Evolutionary conservation across 2,113 vertebrate genomes (phyloP), one percentile per base, ranked within the genome.

Genomic region (Pygathrix nemaeus): DNA sequence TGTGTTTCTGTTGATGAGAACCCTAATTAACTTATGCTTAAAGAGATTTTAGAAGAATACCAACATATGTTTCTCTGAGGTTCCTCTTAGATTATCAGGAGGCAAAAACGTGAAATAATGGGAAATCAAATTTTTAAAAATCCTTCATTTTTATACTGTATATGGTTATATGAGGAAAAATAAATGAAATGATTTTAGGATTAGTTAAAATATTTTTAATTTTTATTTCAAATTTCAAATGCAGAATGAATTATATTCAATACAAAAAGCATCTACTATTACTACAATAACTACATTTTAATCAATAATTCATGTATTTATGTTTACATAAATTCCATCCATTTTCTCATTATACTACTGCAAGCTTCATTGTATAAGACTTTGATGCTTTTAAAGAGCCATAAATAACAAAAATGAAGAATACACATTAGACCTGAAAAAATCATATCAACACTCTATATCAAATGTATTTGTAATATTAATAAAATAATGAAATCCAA

Each of bases 151-250:
- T 52, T 72, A 66, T 55, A 70, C 38, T 25, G 3, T 27, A 3
- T 16, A 75, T 45, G 40, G 6, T 73, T 27, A 20, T 91, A 17
- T 45, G 2, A 80, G 12, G 59, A 45, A 3, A 66, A 86, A 61
- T 12, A 68, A 75, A 50, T 80, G 8, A 94, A 90, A 82, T 35
- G 40, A 76, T 73, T 52, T 73, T 66, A 66, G 13, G 23, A 66
- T 72, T 61, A 72, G 48, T 52, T 35, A 48, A 80, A 85, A 32
- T n/a, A 72, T 57, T 80, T 80, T n/a, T 87, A 79, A 88, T 73
- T 95, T 32, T 10, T 85, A 90, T 86, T 96, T 45, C 30, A 88
- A 90, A 75, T 95, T 64, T 91, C 9, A 95, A 93, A 64, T 32
- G 52, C 4, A 64, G 1, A 61, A 32, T 94, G 45, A 75, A 43